Evolutionary conservation across 2,797 vertebrate species (phyloP).

Genomic region (Clarias fuscus): DNA sequence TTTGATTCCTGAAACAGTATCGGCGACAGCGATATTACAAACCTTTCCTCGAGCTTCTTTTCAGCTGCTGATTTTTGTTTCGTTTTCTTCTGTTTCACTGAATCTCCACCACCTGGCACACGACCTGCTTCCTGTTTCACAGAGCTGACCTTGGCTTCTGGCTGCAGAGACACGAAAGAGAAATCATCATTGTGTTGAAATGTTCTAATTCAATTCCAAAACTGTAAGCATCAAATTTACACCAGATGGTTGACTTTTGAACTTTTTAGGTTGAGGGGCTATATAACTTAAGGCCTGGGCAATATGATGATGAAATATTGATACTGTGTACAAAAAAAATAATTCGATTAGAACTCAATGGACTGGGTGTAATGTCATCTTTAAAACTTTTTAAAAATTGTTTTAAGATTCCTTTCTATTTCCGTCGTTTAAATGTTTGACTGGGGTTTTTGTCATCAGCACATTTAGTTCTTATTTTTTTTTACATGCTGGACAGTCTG

Average conservation of each 20-base stretch:
- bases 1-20: not conserved
- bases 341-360: no score
- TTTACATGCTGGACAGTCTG: not conserved
- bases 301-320: not conserved
- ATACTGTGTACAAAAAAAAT: no score
- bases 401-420: not conserved
- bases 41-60: slow-evolving; percentile 66
- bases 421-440: not conserved
- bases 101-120: slow-evolving; percentile 35
- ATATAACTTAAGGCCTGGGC: no score
- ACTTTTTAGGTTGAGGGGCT: no score
- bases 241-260: no score
- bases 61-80: slow-evolving; percentile 60
- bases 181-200: not conserved
- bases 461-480: not conserved
- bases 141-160: slow-evolving; percentile 28
- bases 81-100: slow-evolving; percentile 28
- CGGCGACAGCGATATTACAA: not conserved
- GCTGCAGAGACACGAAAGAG: slow-evolving; percentile 48
- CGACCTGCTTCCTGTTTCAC: slow-evolving; percentile 8
- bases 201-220: no score
- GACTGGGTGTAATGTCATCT: no score
- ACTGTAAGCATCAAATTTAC: no score
- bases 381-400: not conserved
- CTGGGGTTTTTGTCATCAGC: not conserved